Evolutionary conservation across 2,113 vertebrate genomes (phyloP).

Genomic region (Glaucidium brasilianum): DNA sequence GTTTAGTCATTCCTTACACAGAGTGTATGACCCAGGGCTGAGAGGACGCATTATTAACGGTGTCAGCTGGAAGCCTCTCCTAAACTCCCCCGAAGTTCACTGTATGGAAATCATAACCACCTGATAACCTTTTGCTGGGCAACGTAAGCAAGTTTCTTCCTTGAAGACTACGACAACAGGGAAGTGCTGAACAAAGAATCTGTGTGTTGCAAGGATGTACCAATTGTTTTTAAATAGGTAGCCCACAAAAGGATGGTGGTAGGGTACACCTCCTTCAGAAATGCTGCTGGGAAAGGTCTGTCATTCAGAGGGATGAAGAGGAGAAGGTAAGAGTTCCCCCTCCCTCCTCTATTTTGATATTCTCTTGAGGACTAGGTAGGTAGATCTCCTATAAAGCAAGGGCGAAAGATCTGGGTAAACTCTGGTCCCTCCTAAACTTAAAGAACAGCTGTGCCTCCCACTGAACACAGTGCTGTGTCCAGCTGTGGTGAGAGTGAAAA

Average conservation of each 20-base stretch:
- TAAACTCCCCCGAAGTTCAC: neutral
- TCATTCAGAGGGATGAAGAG: neutral
- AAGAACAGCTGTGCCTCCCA: neutral
- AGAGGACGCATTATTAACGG: rapidly evolving
- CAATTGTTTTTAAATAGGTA: neutral
- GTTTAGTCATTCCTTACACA: neutral
- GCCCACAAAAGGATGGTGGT: neutral
- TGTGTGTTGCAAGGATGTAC: neutral
- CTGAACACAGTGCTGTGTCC: neutral
- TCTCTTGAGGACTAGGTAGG: neutral
- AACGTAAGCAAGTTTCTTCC: neutral
- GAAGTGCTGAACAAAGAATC: neutral
- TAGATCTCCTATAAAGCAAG: neutral
- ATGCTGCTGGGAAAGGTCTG: neutral
- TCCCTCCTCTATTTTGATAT: neutral
- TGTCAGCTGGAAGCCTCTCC: neutral
- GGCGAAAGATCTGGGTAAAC: neutral
- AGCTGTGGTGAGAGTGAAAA: neutral
- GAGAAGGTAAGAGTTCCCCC: neutral
- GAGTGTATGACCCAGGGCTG: rapidly evolving
- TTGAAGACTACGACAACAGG: neutral
- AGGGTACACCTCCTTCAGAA: neutral
- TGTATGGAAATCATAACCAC: neutral
- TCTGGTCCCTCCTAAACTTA: neutral
- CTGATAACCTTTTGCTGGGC: neutral